Conservation (phyloP, 2,888 invertebrate species). For the Agrotis clavis region DNA sequence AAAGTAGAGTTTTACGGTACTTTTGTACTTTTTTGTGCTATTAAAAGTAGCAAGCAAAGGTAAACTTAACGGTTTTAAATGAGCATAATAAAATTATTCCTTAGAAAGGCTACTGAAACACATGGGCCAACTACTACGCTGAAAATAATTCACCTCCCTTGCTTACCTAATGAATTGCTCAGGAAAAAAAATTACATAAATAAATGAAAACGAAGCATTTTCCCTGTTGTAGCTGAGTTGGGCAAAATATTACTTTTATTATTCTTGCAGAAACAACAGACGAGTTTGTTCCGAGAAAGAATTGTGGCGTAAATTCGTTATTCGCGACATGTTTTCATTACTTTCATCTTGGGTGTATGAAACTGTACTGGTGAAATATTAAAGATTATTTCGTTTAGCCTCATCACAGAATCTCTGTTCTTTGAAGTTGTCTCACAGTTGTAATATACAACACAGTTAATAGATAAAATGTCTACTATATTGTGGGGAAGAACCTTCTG, state of each 20-base stretch:
- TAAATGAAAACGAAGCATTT: conserved; percentile 51
- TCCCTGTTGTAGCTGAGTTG: conserved; percentile 34
- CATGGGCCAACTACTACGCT: no score
- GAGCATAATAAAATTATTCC: not conserved
- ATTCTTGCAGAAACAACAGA: conserved; percentile 55
- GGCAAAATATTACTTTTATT: conserved; percentile 59
- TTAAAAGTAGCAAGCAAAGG: no score
- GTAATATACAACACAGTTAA: conserved; percentile 23
- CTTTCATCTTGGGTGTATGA: conserved; percentile 61
- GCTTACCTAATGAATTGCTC: conserved; percentile 22
- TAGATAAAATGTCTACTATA: conserved; percentile 41
- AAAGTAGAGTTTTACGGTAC: not conserved
- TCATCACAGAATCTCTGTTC: conserved; percentile 35
- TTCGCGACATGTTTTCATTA: conserved; percentile 68
- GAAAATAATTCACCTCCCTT: no score
- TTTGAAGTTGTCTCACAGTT: conserved; percentile 53
- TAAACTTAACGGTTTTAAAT: conserved; percentile 9
- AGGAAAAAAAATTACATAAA: conserved; percentile 18
- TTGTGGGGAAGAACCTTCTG: conserved; percentile 13
- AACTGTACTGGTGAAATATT: conserved; percentile 60
- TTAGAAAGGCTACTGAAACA: no score
- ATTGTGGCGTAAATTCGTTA: conserved; percentile 62
- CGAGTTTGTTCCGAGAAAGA: conserved; percentile 59
- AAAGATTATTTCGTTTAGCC: conserved; percentile 52
- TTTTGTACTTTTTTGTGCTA: no score